Conservation (phyloP, 2,113 vertebrate genomes). For the Antigone vipio region DNA sequence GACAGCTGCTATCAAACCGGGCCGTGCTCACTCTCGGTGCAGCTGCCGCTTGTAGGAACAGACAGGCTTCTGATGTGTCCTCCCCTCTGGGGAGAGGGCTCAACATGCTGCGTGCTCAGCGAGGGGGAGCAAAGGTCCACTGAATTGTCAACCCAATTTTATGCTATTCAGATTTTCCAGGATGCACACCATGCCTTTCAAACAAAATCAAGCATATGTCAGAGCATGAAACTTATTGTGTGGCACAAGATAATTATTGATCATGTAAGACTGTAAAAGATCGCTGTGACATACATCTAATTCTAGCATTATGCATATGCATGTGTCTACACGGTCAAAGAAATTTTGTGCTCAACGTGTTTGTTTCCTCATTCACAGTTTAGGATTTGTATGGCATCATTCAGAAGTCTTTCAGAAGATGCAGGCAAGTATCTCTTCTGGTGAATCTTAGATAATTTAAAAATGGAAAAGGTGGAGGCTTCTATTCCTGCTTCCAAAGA, state of each 20-base stretch:
- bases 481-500: neutral
- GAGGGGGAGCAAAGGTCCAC: conserved; percentile 75
- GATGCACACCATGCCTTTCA: conserved; percentile 77
- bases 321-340: neutral
- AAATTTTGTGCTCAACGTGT: neutral
- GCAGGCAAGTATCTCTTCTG: neutral
- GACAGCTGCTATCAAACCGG: conserved; percentile 92
- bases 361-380: neutral
- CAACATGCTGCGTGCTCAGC: conserved; percentile 75
- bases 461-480: accelerated
- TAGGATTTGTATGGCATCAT: neutral
- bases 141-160: conserved; percentile 81
- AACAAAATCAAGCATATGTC: conserved; percentile 86
- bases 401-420: neutral
- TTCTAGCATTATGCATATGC: neutral
- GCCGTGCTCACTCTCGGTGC: conserved; percentile 65
- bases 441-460: neutral
- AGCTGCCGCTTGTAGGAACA: conserved; percentile 79
- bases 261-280: conserved; percentile 58
- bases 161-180: conserved; percentile 82
- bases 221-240: conserved; percentile 83
- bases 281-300: conserved; percentile 17
- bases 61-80: conserved; percentile 70
- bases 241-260: conserved; percentile 81
- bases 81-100: conserved; percentile 76